A percentile compares a stretch with the other conserved stretches of the same genome.
Conservation (phyloP, 2,888 invertebrate species). For the Xestia rhomboidea region DNA sequence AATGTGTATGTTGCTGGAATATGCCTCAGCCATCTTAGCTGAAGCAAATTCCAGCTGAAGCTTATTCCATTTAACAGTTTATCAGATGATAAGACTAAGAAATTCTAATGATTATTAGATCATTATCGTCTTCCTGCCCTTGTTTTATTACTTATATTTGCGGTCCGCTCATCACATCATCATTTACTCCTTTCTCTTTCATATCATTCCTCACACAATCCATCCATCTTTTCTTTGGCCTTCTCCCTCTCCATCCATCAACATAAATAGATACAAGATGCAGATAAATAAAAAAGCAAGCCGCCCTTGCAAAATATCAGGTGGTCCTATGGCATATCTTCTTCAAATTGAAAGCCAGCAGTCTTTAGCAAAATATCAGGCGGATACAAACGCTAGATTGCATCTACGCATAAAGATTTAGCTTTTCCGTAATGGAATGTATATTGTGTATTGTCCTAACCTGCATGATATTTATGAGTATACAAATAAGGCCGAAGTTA, state of each 20-base stretch:
- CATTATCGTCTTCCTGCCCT: no score
- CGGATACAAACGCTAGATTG: no score
- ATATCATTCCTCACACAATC: no score
- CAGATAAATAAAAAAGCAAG: background rate
- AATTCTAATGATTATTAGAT: background rate
- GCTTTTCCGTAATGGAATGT: slow-evolving; percentile 3
- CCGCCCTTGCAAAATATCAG: background rate
- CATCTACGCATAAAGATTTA: background rate
- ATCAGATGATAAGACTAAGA: no score
- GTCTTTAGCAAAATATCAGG: background rate
- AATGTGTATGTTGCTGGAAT: no score
- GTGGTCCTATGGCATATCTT: background rate
- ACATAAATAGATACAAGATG: background rate
- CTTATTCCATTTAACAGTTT: no score
- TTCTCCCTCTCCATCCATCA: no score
- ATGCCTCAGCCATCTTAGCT: background rate
- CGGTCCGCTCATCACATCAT: no score
- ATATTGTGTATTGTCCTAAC: slow-evolving; percentile 20
- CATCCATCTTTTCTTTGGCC: no score
- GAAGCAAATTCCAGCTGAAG: no score
- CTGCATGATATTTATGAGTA: background rate
- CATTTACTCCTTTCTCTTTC: no score
- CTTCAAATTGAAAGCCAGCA: background rate
- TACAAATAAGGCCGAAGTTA: background rate
- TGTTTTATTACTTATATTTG: no score